Evolutionary conservation across 2,797 vertebrate genomes (phyloP).

Genomic region (Babyrousa celebensis): DNA sequence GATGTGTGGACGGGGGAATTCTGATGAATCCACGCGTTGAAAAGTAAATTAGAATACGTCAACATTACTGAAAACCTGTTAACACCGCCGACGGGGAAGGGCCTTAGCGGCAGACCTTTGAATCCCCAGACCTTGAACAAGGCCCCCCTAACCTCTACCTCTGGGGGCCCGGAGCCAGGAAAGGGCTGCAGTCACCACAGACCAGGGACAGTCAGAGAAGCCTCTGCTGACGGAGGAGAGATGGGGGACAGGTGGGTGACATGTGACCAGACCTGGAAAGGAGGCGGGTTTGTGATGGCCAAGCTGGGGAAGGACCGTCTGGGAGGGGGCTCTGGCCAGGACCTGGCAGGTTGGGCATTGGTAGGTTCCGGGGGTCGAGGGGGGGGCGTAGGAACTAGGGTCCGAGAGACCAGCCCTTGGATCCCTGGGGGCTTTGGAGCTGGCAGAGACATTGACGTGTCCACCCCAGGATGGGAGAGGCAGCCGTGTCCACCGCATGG

Average conservation of each 20-base stretch:
- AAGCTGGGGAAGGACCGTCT: not conserved
- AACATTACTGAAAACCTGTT: not conserved
- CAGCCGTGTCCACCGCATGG: rapidly evolving
- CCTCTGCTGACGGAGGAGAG: not conserved
- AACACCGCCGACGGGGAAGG: not conserved
- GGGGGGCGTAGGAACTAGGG: not conserved
- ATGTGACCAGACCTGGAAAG: not conserved
- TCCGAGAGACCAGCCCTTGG: not conserved
- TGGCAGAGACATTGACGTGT: not conserved
- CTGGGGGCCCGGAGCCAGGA: not conserved
- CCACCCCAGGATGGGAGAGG: not conserved
- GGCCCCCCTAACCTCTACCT: not conserved
- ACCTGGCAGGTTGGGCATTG: rapidly evolving
- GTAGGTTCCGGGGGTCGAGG: not conserved
- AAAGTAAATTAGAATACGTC: not conserved
- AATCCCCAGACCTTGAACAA: not conserved
- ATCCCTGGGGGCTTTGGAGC: not conserved
- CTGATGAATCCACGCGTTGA: not conserved
- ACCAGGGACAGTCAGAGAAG: not conserved
- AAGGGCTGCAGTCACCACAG: not conserved
- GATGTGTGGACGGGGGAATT: not conserved
- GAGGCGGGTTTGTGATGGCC: not conserved
- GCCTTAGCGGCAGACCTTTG: not conserved
- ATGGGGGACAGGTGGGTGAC: not conserved
- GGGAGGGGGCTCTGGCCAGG: not conserved